Base-by-base conservation (phyloP, 2,797 vertebrate genomes). In the Sciurus vulgaris region DNA sequence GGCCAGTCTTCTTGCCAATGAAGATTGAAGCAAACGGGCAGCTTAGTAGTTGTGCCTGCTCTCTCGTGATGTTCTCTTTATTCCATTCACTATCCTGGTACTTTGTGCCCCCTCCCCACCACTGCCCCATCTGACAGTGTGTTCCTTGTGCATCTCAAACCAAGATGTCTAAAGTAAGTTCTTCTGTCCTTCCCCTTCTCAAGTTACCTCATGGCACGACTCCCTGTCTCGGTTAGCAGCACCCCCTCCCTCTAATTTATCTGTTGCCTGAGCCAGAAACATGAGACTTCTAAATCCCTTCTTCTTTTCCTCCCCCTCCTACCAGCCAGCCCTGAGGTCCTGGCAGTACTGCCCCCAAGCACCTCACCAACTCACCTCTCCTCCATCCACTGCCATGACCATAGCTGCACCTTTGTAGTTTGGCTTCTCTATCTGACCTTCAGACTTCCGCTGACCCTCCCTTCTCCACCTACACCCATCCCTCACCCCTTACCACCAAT, bases 21-120 rank as follows among this genome's bases (percentile, higher is more conserved):
- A 97, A 93, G 94, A 91, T 83, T 61, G 93, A 96, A 92, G 77
- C 84, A 93, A 88, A 87, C 15, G 4, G 94, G 72, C 94, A 95
- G 38, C 69, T 86, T 82, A 61, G 56, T 86, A 44, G 54, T 77
- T 97, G 72, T 88, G 22, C 88, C 89, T 54, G 51, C 56, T 96
- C 35, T 94, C 87, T 91, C 59, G 61, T 94, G 91, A 93, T 78
- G 72, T 93, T 86, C 44, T 69, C 10, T 67, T 18, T 87, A 30
- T 92, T 73, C 81, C 49, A 0, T 79, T 78, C 85, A 24, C 89
- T 91, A 41, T 11, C 86, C 33, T n/a, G 30, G 12, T 14, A 7
- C 56, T 35, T 56, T 30, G 54, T 7, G 3, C 5, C 14, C 33
- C 26, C 86, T 72, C 3, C 15, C 47, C 17, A 24, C 18, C 38